A percentile compares a stretch with the other conserved stretches of the same genome.
Conservation (phyloP, 1,140 invertebrate species). For the Anoplolepis gracilipes region DNA sequence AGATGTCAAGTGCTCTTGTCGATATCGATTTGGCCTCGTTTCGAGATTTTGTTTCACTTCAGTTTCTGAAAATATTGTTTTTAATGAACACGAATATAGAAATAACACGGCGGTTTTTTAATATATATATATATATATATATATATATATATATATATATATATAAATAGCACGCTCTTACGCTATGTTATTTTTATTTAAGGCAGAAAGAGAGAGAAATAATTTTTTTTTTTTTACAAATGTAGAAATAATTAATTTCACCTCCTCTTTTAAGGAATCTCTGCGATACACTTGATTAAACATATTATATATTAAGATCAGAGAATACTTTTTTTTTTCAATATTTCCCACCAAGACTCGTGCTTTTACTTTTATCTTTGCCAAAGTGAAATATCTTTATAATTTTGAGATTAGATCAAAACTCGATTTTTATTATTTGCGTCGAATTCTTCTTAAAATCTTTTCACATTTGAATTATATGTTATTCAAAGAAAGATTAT, state of each 20-base stretch:
- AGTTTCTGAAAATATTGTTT: conserved; percentile 7
- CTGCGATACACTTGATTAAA: not conserved
- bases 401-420: not conserved
- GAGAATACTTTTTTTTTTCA: not conserved
- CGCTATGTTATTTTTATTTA: not conserved
- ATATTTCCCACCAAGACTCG: not conserved
- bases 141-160: no score
- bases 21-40: conserved; percentile 28
- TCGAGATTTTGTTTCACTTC: not conserved
- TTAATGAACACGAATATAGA: conserved; percentile 15
- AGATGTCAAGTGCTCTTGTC: conserved; percentile 28
- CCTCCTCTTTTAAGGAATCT: not conserved
- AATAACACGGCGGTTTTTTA: not conserved
- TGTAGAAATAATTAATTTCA: not conserved
- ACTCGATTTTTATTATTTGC: not conserved
- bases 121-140: no score
- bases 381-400: not conserved
- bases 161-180: not conserved
- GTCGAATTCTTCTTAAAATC: not conserved
- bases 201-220: conserved; percentile 1
- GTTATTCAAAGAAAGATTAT: conserved; percentile 13
- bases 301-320: not conserved
- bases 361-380: not conserved
- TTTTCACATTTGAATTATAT: not conserved
- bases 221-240: not conserved